Conservation (phyloP, 2,113 vertebrate species). For the Addax nasomaculatus region DNA sequence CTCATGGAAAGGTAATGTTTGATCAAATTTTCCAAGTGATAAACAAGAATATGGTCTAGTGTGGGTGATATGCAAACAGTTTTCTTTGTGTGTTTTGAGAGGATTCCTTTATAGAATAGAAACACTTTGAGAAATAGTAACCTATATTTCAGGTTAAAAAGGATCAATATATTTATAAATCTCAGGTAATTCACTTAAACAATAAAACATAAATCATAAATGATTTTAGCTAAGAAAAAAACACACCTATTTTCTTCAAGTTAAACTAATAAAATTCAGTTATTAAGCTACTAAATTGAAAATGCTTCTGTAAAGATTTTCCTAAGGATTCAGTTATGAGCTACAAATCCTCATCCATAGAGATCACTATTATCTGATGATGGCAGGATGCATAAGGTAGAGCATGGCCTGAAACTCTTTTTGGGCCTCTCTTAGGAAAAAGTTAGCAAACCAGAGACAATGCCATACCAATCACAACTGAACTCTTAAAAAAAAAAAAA, state of each 20-base stretch:
- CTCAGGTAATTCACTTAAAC: background rate
- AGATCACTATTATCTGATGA: background rate
- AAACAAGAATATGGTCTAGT: background rate
- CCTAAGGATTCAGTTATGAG: background rate
- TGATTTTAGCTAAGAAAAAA: background rate
- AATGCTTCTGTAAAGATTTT: background rate
- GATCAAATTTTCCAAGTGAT: background rate
- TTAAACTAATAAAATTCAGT: background rate
- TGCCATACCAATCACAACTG: background rate
- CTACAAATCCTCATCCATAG: background rate
- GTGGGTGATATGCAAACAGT: background rate
- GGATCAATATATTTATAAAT: background rate
- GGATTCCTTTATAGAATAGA: background rate
- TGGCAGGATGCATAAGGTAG: background rate
- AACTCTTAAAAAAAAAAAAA: background rate
- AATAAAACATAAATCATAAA: background rate
- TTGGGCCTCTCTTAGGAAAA: background rate
- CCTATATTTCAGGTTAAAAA: background rate
- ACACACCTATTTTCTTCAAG: background rate
- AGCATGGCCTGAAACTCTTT: background rate
- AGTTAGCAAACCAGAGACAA: background rate
- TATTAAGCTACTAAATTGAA: background rate
- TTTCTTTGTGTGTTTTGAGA: background rate
- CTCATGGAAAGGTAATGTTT: background rate
- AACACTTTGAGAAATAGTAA: background rate